These are phyloP conservation scores for Ophion costatus DNA, from an alignment of 2,888 invertebrate species.

Conservation along the genomic window DNA sequence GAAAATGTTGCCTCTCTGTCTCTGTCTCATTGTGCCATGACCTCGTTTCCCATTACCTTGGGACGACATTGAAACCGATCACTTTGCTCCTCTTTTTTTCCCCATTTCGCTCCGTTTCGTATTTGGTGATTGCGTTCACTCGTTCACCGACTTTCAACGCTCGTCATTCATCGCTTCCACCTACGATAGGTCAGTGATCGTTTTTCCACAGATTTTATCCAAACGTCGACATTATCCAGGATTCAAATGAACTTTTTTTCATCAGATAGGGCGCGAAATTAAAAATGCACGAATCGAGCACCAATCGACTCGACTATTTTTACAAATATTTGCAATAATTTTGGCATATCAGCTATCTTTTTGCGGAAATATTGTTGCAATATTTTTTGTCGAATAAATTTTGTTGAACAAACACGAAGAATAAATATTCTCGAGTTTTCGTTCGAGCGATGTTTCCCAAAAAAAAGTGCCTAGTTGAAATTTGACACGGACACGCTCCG, in stretches of 20 bases:
- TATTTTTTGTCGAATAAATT: neutral
- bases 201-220: no score
- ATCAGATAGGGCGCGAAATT: no score
- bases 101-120: neutral
- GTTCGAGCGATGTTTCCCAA: neutral
- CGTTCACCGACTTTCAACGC: conserved; percentile 7
- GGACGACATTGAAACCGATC: conserved; percentile 58
- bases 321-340: neutral
- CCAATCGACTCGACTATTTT: neutral
- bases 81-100: conserved; percentile 37
- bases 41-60: conserved; percentile 58
- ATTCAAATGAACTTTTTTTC: no score
- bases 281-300: no score
- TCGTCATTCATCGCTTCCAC: neutral
- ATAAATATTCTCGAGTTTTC: neutral
- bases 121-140: conserved; percentile 1
- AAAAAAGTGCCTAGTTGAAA: neutral
- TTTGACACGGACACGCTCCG: neutral
- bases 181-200: no score
- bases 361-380: neutral
- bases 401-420: neutral
- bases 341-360: neutral
- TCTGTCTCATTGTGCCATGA: conserved; percentile 54
- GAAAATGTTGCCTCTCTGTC: conserved; percentile 42
- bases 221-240: no score